Evolutionary conservation across 2,888 invertebrate genomes (phyloP).

Genomic region (Rhingia campestris): DNA sequence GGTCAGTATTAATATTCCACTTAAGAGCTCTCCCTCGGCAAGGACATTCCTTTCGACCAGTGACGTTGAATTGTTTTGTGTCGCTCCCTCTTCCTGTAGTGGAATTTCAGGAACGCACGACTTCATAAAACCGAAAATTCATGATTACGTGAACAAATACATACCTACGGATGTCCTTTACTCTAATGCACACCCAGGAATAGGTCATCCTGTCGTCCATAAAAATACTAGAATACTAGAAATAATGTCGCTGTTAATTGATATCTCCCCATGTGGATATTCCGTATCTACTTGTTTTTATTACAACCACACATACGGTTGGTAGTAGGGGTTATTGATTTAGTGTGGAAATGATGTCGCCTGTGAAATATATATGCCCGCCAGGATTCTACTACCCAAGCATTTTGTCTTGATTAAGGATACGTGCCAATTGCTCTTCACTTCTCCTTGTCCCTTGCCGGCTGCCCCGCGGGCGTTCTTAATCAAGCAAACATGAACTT

Average conservation of each 20-base stretch:
- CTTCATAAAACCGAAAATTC: slow-evolving; percentile 62
- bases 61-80: slow-evolving; percentile 51
- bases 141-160: slow-evolving; percentile 2
- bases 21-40: slow-evolving; percentile 2
- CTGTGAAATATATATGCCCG: slow-evolving; percentile 43
- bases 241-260: slow-evolving; percentile 61
- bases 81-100: not conserved
- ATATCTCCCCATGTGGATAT: slow-evolving; percentile 63
- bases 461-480: slow-evolving; percentile 39
- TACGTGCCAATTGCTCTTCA: slow-evolving; percentile 70
- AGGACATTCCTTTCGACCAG: slow-evolving; percentile 54
- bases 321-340: slow-evolving; percentile 50
- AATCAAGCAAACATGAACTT: slow-evolving; percentile 72
- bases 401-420: slow-evolving; percentile 71
- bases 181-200: slow-evolving; percentile 36
- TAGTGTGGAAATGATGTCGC: slow-evolving; percentile 45
- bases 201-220: slow-evolving; percentile 20
- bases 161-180: slow-evolving; percentile 20
- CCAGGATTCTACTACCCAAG: slow-evolving; percentile 37
- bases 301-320: slow-evolving; percentile 20
- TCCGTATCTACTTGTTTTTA: slow-evolving; percentile 55
- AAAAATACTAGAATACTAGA: slow-evolving; percentile 24
- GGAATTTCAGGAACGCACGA: slow-evolving; percentile 66
- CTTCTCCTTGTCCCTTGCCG: slow-evolving; percentile 16
- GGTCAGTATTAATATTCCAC: slow-evolving; percentile 66